phyloP scores from a whole-genome alignment of 2,797 vertebrate genomes.

The Micromesistius poutassou region DNA sequence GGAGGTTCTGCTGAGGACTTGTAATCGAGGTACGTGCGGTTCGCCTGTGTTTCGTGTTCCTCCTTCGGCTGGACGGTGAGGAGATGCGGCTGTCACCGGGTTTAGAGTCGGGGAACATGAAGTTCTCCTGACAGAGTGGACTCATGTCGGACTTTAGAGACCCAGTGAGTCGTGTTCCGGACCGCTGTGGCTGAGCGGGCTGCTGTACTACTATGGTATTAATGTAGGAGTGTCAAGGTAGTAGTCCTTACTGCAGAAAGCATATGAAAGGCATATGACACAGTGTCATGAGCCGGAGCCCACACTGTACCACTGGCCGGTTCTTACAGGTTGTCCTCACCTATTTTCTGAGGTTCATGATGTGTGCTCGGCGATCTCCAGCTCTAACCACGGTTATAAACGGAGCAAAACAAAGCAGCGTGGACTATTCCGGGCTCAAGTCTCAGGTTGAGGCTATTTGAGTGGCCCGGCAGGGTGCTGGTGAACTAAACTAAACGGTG shows the following conservation, averaged over 20 bases:
- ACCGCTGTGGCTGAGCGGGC: not conserved
- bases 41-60: constrained; percentile 20
- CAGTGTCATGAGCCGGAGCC: too few species aligned
- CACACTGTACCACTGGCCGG: too few species aligned
- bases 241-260: too few species aligned
- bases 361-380: too few species aligned
- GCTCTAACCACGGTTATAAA: too few species aligned
- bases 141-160: too few species aligned
- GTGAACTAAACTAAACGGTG: not conserved
- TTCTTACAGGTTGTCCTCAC: too few species aligned
- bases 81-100: constrained; percentile 7
- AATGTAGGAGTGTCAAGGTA: too few species aligned
- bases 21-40: constrained; percentile 65
- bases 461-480: not conserved
- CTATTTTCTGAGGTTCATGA: too few species aligned
- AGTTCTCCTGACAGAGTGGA: constrained; percentile 14
- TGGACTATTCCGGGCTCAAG: not conserved
- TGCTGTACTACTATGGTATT: not conserved
- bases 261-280: too few species aligned
- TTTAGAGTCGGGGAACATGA: constrained; percentile 30
- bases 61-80: not conserved
- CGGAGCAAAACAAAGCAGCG: not conserved
- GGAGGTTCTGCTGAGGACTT: constrained; percentile 33
- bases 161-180: not conserved
- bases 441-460: not conserved